Evolutionary conservation across 2,797 vertebrate genomes (phyloP).

Genomic region (Thamnophis elegans): DNA sequence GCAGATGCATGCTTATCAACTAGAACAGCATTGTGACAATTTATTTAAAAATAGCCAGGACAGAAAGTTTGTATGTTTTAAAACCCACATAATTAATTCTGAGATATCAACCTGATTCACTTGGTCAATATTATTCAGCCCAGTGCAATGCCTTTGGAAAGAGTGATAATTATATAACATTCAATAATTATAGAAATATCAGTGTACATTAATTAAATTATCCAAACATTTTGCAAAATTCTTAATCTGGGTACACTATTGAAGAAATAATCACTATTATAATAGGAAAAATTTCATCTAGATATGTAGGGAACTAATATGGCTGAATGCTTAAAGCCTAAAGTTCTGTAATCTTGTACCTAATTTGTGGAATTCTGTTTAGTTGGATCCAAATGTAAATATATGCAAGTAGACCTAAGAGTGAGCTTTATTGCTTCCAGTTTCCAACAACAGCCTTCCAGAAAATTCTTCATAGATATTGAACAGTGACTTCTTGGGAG

Average conservation of each 20-base stretch:
- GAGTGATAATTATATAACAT: background rate
- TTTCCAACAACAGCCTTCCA: background rate
- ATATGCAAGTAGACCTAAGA: background rate
- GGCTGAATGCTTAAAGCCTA: background rate
- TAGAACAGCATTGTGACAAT: background rate
- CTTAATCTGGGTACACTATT: background rate
- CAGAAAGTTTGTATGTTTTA: background rate
- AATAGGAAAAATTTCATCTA: slow-evolving; percentile 12
- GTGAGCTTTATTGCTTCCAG: background rate
- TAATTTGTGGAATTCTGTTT: background rate
- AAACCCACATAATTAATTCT: background rate
- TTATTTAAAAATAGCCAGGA: background rate
- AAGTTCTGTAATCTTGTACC: background rate
- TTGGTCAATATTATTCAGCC: background rate
- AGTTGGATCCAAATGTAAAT: background rate
- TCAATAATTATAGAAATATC: background rate
- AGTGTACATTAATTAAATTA: background rate
- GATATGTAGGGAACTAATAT: background rate
- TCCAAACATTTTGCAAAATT: background rate
- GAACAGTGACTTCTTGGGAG: background rate
- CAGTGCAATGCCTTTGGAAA: background rate
- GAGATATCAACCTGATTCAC: background rate
- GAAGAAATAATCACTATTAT: background rate
- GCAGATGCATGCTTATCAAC: background rate
- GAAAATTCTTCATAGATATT: background rate